Evolutionary conservation across 2,113 vertebrate genomes (phyloP).

Genomic region (human (Homo sapiens)): DNA sequence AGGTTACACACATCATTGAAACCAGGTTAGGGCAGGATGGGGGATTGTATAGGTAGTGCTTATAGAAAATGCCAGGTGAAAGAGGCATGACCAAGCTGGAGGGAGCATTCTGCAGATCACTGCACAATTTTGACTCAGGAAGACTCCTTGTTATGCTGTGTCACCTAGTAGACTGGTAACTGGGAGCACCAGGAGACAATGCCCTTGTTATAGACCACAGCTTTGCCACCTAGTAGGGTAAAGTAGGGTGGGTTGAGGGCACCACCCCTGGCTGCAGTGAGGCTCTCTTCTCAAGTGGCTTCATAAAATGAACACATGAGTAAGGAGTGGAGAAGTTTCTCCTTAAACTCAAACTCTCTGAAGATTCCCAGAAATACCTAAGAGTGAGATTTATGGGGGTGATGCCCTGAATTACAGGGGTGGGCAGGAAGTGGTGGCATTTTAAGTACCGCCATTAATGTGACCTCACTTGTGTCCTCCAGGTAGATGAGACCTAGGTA

Average conservation of each 20-base stretch:
- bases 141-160: neutral
- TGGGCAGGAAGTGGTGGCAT: neutral
- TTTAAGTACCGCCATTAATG: neutral
- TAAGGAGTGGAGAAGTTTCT: neutral
- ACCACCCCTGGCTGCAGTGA: neutral
- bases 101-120: neutral
- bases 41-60: neutral
- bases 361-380: neutral
- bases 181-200: neutral
- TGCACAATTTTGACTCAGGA: neutral
- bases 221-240: neutral
- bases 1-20: neutral
- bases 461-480: neutral
- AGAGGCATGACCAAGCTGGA: neutral
- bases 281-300: neutral
- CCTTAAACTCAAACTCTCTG: constrained; percentile 30
- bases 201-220: neutral
- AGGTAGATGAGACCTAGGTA: neutral
- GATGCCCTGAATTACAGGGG: neutral
- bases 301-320: neutral
- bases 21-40: neutral
- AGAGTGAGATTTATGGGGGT: neutral
- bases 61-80: neutral
- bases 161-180: neutral
- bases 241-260: neutral